phyloP scores from a whole-genome alignment of 2,797 vertebrate species.

The Podarcis siculus region DNA sequence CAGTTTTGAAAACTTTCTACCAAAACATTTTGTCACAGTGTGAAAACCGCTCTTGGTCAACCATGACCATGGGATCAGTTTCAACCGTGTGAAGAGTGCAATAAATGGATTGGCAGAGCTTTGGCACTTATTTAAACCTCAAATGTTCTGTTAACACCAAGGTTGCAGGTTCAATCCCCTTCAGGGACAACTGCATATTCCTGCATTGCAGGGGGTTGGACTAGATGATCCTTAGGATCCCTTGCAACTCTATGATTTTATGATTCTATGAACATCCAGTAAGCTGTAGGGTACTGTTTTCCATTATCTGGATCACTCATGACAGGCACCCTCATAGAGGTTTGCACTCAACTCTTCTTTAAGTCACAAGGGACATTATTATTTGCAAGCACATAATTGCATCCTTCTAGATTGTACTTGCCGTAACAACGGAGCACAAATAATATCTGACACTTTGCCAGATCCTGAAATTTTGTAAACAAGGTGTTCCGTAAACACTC shows the following conservation, averaged over 20 bases:
- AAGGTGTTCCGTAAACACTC: neutral
- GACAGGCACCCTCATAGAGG: no score
- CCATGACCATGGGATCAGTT: neutral
- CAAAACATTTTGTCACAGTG: neutral
- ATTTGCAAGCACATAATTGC: slow-evolving; percentile 1
- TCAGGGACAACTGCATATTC: no score
- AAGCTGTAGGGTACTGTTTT: neutral
- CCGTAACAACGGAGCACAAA: neutral
- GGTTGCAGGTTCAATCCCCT: no score
- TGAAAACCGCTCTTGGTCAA: neutral
- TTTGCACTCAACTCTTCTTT: neutral
- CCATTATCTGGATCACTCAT: neutral
- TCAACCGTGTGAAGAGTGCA: neutral
- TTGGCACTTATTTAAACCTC: neutral
- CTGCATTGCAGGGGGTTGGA: no score
- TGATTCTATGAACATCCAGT: neutral
- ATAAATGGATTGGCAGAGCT: neutral
- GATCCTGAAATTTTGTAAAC: neutral
- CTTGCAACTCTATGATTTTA: no score
- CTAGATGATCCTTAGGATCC: no score
- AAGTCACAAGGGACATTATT: neutral
- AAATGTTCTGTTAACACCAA: no score
- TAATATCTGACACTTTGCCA: neutral
- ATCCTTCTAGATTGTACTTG: neutral
- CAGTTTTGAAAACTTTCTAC: neutral